Evolutionary conservation across 2,113 vertebrate species (phyloP).

Genomic region (Alligator sinensis): DNA sequence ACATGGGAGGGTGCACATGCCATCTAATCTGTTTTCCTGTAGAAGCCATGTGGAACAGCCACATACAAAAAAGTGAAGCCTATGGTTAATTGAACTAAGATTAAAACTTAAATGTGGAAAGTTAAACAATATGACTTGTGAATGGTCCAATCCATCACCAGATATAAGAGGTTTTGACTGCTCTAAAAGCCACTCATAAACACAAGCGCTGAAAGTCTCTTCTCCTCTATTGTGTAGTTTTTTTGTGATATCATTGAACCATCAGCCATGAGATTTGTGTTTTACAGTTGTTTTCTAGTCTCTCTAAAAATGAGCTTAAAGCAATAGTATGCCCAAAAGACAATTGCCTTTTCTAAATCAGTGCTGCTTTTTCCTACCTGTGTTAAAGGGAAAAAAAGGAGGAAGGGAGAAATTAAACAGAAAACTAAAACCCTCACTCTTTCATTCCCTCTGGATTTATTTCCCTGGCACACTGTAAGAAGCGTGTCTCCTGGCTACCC

Average conservation of each 20-base stretch:
- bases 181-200: not conserved
- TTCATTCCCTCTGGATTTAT: not conserved
- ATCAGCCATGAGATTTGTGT: not conserved
- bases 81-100: constrained; percentile 28
- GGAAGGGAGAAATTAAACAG: not conserved
- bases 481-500: fast-evolving
- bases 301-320: not conserved
- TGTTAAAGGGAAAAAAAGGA: not conserved
- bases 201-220: not conserved
- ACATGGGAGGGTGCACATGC: constrained; percentile 51
- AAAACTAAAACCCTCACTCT: no score
- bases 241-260: not conserved
- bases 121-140: not conserved
- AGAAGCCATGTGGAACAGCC: constrained; percentile 50
- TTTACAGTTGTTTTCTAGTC: not conserved
- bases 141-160: constrained; percentile 41
- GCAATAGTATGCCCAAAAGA: not conserved
- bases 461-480: not conserved
- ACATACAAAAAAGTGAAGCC: constrained; percentile 59
- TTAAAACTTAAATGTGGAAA: constrained; percentile 48
- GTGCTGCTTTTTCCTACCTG: not conserved
- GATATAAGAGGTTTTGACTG: not conserved
- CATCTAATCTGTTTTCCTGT: constrained; percentile 63
- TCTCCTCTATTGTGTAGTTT: not conserved
- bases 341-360: not conserved